phyloP scores from a whole-genome alignment of 1,140 invertebrate species.

The Macrosteles quadrilineatus region DNA sequence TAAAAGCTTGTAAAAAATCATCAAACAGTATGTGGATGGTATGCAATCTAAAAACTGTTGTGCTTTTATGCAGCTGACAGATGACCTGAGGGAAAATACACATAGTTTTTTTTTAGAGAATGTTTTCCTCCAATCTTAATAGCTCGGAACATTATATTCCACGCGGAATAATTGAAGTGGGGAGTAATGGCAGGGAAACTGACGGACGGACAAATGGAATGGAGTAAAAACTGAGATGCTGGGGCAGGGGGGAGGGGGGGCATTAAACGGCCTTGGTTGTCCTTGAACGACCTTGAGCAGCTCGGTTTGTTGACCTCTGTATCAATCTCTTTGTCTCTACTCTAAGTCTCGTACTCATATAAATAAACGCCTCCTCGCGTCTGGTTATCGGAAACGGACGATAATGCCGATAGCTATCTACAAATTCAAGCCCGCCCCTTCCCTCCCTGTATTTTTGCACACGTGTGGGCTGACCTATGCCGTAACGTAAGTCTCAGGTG shows the following conservation, averaged over 20 bases:
- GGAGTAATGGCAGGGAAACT: background rate
- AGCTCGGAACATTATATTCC: background rate
- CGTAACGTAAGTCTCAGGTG: no score
- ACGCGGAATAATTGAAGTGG: background rate
- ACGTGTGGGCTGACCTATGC: background rate
- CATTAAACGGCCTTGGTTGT: background rate
- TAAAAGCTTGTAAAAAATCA: no score
- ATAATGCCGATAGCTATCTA: constrained; percentile 3
- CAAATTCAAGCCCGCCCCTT: background rate
- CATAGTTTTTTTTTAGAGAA: no score
- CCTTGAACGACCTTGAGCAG: constrained; percentile 4
- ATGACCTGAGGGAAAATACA: no score
- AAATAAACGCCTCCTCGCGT: constrained; percentile 6
- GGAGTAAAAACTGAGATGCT: background rate
- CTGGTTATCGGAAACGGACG: constrained; percentile 14
- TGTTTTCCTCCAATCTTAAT: no score
- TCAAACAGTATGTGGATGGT: no score
- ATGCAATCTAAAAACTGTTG: no score
- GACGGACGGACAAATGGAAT: background rate
- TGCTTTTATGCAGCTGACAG: no score
- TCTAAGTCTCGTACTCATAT: background rate
- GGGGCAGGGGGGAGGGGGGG: background rate
- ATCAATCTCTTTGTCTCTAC: background rate
- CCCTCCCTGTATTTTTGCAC: background rate
- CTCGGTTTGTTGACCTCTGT: background rate